Evolutionary conservation across 1,140 invertebrate species (phyloP), one percentile per base, ranked within the genome.

Genomic region (Acromyrmex charruanus): DNA sequence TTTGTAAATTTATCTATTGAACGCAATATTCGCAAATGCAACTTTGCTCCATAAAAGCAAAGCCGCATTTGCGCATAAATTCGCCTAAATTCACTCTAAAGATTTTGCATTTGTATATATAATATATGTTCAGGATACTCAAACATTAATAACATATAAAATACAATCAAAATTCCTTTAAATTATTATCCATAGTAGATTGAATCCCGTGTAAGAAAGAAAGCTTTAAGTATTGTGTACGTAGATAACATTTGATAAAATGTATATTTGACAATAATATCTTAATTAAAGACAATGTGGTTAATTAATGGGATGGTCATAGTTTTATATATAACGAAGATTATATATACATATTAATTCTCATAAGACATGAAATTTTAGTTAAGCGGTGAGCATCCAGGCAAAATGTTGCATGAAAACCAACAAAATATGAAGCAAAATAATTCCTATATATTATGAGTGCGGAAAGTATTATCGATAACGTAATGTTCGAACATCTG

Each of bases 371-470:
- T 92, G 89, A 92, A 21, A 79, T 89, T 92, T 92, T 92, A 93
- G 92, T 92, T 74, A 93, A 93, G 93, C 93, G 49, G 88, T 91
- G 90, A 93, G 91, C 77, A 84, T 87, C 77, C 87, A 92, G 81
- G 86, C 81, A 92, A 85, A 89, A 79, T 90, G 89, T 77, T 90
- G 82, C 77, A 88, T 84, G 74, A 91, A 75, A 90, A 88, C 49
- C 65, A 88, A 85, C 51, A 89, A 84, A 84, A 90, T 89, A 86
- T 81, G 39, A 93, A 92, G 89, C 87, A 89, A 92, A 89, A 89
- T 90, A 90, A 92, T 91, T 77, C n/a, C 18, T 90, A 66, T 88
- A 77, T 88, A 79, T 71, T 87, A 90, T 63, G 74, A 88, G 80
- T 88, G 84, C 81, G 85, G 44, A 89, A 53, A 88, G 86, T 86